These are phyloP conservation scores for Penaeus japonicus DNA, from an alignment of 1,140 invertebrate species.

Conservation along the genomic window DNA sequence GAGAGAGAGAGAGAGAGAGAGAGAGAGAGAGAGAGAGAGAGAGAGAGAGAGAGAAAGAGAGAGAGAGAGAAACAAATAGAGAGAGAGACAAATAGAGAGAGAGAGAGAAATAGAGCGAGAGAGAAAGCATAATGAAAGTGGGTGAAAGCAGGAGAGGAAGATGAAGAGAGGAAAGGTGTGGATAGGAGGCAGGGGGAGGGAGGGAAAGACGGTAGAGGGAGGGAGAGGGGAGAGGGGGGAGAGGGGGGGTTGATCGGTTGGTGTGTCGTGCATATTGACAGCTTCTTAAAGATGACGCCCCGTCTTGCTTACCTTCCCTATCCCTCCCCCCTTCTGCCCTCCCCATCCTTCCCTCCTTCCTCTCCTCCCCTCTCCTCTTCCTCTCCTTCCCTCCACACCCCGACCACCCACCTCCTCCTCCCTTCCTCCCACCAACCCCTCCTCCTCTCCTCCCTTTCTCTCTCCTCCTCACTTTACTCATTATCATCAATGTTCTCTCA, in stretches of 20 bases:
- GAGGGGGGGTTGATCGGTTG: background rate
- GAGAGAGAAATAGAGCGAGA: background rate
- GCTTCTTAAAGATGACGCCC: constrained; percentile 42
- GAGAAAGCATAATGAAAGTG: background rate
- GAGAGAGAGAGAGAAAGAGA: background rate
- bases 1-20: background rate
- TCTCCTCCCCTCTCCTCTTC: background rate
- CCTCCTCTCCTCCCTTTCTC: background rate
- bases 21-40: background rate
- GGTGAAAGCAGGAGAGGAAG: background rate
- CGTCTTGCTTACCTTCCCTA: background rate
- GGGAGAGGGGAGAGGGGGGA: background rate
- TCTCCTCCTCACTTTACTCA: background rate
- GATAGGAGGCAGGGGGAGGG: background rate
- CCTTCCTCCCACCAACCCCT: background rate
- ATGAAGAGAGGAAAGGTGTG: background rate
- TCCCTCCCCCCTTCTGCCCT: background rate
- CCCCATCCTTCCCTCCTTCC: background rate
- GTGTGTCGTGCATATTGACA: constrained; percentile 48
- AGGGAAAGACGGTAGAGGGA: background rate
- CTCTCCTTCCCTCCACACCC: background rate
- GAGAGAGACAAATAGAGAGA: background rate
- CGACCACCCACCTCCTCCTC: background rate
- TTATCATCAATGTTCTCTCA: background rate
- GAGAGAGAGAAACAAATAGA: constrained; percentile 28